Evolutionary conservation across 2,113 vertebrate species (phyloP), one percentile per base, ranked within the genome.

Genomic region (Myrmecophaga tridactyla): DNA sequence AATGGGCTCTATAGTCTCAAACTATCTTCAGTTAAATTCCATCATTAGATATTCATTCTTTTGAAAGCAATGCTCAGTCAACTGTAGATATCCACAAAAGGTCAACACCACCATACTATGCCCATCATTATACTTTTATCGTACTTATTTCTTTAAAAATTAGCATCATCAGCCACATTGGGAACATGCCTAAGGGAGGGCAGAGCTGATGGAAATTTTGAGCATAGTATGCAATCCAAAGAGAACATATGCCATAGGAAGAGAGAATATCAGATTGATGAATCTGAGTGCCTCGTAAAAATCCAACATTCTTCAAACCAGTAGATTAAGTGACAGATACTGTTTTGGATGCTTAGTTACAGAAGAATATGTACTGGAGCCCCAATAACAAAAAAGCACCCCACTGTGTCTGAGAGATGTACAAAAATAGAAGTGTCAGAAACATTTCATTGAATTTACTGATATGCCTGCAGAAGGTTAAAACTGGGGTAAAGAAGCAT

Each of bases 141-240:
- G 60, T 23, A 62, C 86, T 89, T 51, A 51, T 89, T 89, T 92
- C 18, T 56, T 86, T n/a, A 89, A 92, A 96, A 27, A 17, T 53
- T 17, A 53, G 51, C 51, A 53, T 17, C 11, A 34, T 90, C 43
- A 53, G 48, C 72, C 4, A n/a, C 12, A 34, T 77, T 39, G 78
- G 27, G 13, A 56, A 53, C 17, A 67, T 43, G 3, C 4, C 15
- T 25, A 77, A 0, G 31, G 11, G 63, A 39, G 23, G 13, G 53
- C 53, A 56, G 63, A 63, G 12, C 18, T 51, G 48, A 23, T 10
- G 23, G 34, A n/a, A 86, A 27, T n/a, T 70, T 70, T 18, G 25
- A 53, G 39, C 31, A 53, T 34, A n/a, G 31, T 1, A 8, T 75
- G 6, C 13, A n/a, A 31, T 48, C 23, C 43, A 46, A n/a, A 81